Evolutionary conservation across 2,113 vertebrate species (phyloP), one percentile per base, ranked within the genome.

Genomic region (Sphyrna mokarran): DNA sequence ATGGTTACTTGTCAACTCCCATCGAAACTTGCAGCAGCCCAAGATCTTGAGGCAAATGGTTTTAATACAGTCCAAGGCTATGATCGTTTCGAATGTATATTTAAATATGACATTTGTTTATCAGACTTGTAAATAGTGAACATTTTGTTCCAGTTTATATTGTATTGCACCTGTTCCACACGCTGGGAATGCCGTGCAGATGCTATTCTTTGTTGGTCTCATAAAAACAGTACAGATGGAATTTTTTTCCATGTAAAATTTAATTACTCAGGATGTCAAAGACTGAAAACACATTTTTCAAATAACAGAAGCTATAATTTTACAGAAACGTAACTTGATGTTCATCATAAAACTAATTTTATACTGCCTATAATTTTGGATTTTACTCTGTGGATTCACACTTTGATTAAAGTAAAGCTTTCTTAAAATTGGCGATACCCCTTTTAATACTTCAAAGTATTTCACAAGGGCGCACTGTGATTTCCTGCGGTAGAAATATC

Each of bases 51-150:
- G 26, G 22, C 23, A 72, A 72, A 70, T 76, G 40, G 54, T 72
- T 48, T 76, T 95, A 48, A 72, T 18, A 7, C 94, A 48, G 69
- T 18, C 5, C 29, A 29, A 72, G 69, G 11, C 37, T 70, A 13
- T 54, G 40, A 33, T 48, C 40, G 54, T 48, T 72, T 20, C 5
- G 69, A 95, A 76, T 54, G 37, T 26, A 54, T 54, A 54, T 43
- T 72, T 76, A 43, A 72, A 95, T 95, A 54, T 95, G 94, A 95
- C 94, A 95, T 76, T 95, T 95, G 94, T 95, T 95, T 48, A 70
- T 94, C 69, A 68, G 66, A 70, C 93, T 94, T 94, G 93, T 94
- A 94, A 94, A 94, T 23, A 43, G 40, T 91, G 87, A 91, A 91
- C 54, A 91, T 91, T 93, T 93, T 66, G 61, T 66, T 37, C 89